These are phyloP conservation scores for Varroa destructor DNA, from an alignment of 1,140 invertebrate genomes.

Conservation along the genomic window DNA sequence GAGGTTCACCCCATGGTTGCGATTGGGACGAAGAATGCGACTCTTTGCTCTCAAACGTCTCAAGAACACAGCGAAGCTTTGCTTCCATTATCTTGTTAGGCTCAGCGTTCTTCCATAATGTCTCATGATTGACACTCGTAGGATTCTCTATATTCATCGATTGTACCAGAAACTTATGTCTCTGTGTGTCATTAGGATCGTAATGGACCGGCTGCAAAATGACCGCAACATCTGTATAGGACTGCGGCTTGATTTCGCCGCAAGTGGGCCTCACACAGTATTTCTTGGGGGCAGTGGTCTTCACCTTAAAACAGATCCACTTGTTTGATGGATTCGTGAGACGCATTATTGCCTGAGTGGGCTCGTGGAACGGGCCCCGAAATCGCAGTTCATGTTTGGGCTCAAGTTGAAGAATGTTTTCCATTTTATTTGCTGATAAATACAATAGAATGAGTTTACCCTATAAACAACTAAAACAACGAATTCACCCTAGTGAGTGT, in stretches of 20 bases:
- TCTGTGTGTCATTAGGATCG: slow-evolving; percentile 82
- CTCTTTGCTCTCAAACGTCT: slow-evolving; percentile 1
- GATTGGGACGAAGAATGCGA: too few species aligned
- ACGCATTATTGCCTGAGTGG: too few species aligned
- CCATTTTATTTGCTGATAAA: too few species aligned
- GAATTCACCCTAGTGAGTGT: too few species aligned
- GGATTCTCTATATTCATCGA: slow-evolving; percentile 54
- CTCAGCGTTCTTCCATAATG: slow-evolving; percentile 32
- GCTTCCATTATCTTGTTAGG: slow-evolving; percentile 37
- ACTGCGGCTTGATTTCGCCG: slow-evolving; percentile 63
- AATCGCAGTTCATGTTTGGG: slow-evolving; percentile 38
- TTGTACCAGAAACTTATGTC: slow-evolving; percentile 99
- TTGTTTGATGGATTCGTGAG: slow-evolving; percentile 73
- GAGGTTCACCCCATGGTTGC: too few species aligned
- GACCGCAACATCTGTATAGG: slow-evolving; percentile 51
- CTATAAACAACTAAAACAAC: too few species aligned
- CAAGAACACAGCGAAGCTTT: slow-evolving; percentile 36
- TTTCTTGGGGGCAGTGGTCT: slow-evolving; percentile 95
- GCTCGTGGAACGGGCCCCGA: slow-evolving; percentile 32
- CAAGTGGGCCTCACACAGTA: slow-evolving; percentile 99
- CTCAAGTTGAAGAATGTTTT: slow-evolving; percentile 35
- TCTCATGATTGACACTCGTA: too few species aligned
- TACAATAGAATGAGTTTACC: too few species aligned
- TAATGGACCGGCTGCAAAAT: slow-evolving; percentile 89
- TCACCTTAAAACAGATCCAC: slow-evolving; percentile 93